Evolutionary conservation across 2,797 vertebrate species (phyloP), one percentile per base, ranked within the genome.

Genomic region (Carcharodon carcharias): DNA sequence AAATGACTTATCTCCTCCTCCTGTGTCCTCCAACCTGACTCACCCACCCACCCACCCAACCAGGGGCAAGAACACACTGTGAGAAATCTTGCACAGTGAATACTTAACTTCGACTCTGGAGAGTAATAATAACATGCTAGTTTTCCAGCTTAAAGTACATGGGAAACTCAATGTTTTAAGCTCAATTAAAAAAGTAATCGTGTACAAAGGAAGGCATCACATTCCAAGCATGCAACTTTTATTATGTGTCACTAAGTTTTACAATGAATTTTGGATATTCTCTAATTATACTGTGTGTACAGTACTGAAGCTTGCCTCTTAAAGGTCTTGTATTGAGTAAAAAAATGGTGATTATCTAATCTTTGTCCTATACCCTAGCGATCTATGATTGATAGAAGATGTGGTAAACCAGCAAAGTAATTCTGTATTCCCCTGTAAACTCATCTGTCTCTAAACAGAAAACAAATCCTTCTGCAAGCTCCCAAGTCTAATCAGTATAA

Each of bases 401-500:
- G 50, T 69, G 1, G 14, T 50, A 56, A 73, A 50, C 40, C 26
- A 71, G 69, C 31, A 31, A 31, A 73, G 54, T 54, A 56, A 95
- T 69, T 50, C 65, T 73, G 31, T 73, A 71, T 56, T 56, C 94
- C 28, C 69, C 28, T 56, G 26, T 73, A 73, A 77, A 77, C 26
- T 14, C 69, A 73, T 95, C 94, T 58, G 50, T 56, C 31, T 73
- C 12, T 56, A 35, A 95, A 77, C 69, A 95, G 45, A 12, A 95
- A 26, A 54, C 94, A 77, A 95, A 95, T 95, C 94, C 94, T 95
- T 1, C 94, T 95, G 69, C 94, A 54, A 54, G 69, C 23, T 77
- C 94, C 58, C 67, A 56, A 35, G 31, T 77, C 45, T 50, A 73
- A 56, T 77, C 94, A 73, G 69, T 56, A 56, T 95, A n/a, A 56